These are phyloP conservation scores for Meloidogyne exigua DNA, from an alignment of 1,140 invertebrate genomes.

Conservation along the genomic window DNA sequence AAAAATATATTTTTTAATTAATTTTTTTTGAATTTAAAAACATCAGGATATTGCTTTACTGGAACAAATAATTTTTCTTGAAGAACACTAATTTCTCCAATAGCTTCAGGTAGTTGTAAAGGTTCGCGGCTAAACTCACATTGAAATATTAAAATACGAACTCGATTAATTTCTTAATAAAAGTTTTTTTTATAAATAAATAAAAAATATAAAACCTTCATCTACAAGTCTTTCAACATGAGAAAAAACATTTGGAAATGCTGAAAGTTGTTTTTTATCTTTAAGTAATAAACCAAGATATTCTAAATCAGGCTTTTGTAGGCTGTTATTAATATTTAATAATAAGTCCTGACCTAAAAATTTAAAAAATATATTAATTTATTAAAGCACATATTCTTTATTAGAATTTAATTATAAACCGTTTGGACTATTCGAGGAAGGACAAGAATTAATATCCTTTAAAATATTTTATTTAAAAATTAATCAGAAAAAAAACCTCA, in stretches of 20 bases:
- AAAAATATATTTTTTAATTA: slow-evolving; percentile 64
- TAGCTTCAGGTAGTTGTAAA: slow-evolving; percentile 84
- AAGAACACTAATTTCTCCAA: slow-evolving; percentile 83
- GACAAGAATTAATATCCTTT: background rate
- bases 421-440: background rate
- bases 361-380: background rate
- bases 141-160: slow-evolving; percentile 93
- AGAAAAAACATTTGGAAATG: slow-evolving; percentile 98
- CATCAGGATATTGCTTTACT: slow-evolving; percentile 95
- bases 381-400: too few relatives aligned
- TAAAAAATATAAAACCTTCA: slow-evolving; percentile 76
- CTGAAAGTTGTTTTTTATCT: slow-evolving; percentile 98
- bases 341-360: background rate
- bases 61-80: slow-evolving; percentile 99
- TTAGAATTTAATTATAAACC: background rate
- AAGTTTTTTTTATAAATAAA: slow-evolving; percentile 18
- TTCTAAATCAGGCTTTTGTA: slow-evolving; percentile 69
- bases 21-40: slow-evolving; percentile 5
- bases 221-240: slow-evolving; percentile 97
- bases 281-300: slow-evolving; percentile 99
- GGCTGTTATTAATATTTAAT: background rate
- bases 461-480: background rate
- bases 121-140: slow-evolving; percentile 93
- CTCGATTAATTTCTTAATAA: slow-evolving; percentile 90
- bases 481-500: background rate